Percentiles rank a stretch among this genome's conserved stretches.
Conservation (phyloP, 2,888 invertebrate species). For the Tachina fera region DNA sequence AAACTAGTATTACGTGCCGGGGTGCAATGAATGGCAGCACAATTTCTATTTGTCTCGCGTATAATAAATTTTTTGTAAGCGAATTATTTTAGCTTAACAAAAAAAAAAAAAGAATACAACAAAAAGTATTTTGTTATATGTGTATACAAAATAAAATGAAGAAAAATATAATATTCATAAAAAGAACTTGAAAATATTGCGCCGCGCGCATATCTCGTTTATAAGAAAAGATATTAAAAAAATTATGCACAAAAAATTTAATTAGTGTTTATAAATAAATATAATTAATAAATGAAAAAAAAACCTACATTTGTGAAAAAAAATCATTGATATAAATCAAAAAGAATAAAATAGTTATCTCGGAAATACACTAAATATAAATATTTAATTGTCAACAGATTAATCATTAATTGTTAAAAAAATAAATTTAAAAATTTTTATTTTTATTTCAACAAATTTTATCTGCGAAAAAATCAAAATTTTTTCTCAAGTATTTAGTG, state of each 20-base stretch:
- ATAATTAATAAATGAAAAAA: conserved; percentile 34
- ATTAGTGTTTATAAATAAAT: conserved; percentile 57
- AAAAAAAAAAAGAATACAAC: conserved; percentile 72
- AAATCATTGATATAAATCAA: conserved; percentile 31
- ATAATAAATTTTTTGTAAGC: conserved; percentile 71
- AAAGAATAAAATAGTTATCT: conserved; percentile 12
- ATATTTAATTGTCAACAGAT: neutral
- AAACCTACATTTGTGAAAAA: no score
- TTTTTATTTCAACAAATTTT: conserved; percentile 29
- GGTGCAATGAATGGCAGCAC: conserved; percentile 80
- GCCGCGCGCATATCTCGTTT: conserved; percentile 58
- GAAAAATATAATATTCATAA: conserved; percentile 47
- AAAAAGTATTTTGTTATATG: conserved; percentile 54
- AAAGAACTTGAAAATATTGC: conserved; percentile 53
- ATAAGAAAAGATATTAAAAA: conserved; percentile 56
- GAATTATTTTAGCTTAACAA: conserved; percentile 69
- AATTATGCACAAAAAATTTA: conserved; percentile 30
- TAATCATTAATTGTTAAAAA: conserved; percentile 18
- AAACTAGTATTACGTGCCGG: conserved; percentile 82
- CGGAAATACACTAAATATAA: neutral
- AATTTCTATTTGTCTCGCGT: conserved; percentile 76
- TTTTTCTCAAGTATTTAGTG: conserved; percentile 81
- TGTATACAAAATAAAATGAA: conserved; percentile 56
- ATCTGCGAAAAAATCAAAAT: conserved; percentile 76
- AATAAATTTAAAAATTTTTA: conserved; percentile 12